Base-by-base conservation (phyloP, 1,140 invertebrate genomes). In the Lysiphlebus fabarum region DNA sequence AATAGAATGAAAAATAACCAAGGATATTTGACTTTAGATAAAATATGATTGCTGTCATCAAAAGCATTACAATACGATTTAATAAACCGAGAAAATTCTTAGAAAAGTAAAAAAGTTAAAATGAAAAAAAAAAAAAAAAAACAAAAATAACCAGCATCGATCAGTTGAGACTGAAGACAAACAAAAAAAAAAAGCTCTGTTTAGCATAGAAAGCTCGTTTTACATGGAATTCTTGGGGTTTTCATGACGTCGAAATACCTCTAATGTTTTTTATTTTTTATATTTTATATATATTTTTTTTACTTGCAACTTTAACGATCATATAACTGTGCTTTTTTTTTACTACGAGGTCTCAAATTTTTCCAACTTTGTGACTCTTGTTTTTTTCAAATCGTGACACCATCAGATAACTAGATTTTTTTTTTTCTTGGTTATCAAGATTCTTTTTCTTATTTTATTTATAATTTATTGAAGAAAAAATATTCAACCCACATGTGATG, bases 121-220 rank as follows among this genome's bases (percentile, higher is more conserved):
- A 26, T 26, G 17, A 26, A 26, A 26, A 26, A 53, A 40, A 40
- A 38, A 53, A 6, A 41, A 11, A 40, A 53, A 44, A 10, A n/a
- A 49, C 11, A 17, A 49, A 34, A 34, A 34, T 6, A 34, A 49
- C 5, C 26, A 34, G 36, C 47, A 49, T 49, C 47, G 17, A 49
- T 49, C 47, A 49, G 36, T n/a, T 49, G 47, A 17, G 47, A 49
- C 43, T 9, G 40, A 12, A 7, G 56, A n/a, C n/a, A n/a, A n/a
- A n/a, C n/a, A n/a, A n/a, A 43, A 53, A 43, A 51, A 63, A 61
- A 63, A 59, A 59, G 45, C 40, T 48, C 58, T 63, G 58, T 51
- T 63, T 63, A 61, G 62, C 62, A 61, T 63, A 61, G 56, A 61
- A 60, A 61, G 38, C 55, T 63, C 62, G 47, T 63, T 61, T 50